These are phyloP conservation scores for Pocota personata DNA, from an alignment of 2,888 invertebrate genomes.

Conservation along the genomic window DNA sequence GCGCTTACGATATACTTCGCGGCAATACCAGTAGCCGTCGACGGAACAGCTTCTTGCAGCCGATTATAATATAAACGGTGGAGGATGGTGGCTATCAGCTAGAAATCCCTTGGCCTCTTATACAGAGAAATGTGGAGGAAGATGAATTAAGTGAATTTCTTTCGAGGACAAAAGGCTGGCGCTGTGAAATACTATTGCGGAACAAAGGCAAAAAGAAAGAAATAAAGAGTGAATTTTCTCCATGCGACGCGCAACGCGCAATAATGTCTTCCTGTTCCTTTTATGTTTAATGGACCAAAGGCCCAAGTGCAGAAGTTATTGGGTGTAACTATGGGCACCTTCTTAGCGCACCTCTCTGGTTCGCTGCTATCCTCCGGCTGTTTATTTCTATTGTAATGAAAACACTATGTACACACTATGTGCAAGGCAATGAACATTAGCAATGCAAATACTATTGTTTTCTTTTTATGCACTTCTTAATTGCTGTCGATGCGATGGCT, in stretches of 20 bases:
- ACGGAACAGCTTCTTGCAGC: conserved; percentile 38
- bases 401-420: conserved; percentile 35
- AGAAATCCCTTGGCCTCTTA: conserved; percentile 20
- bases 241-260: conserved; percentile 44
- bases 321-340: conserved; percentile 71
- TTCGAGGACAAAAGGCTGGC: conserved; percentile 36
- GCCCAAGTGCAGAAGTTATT: conserved; percentile 74
- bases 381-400: conserved; percentile 45
- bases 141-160: conserved; percentile 73
- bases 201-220: conserved; percentile 31
- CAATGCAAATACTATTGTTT: conserved; percentile 60
- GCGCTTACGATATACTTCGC: conserved; percentile 67
- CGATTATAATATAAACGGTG: conserved; percentile 67
- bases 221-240: conserved; percentile 45
- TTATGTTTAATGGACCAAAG: conserved; percentile 72
- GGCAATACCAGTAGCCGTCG: conserved; percentile 68
- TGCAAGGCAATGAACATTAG: conserved; percentile 63
- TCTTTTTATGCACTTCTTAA: conserved; percentile 65
- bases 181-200: conserved; percentile 52
- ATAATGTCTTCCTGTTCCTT: conserved; percentile 73
- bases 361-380: conserved; percentile 34
- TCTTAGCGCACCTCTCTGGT: conserved; percentile 67
- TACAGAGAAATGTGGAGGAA: conserved; percentile 47
- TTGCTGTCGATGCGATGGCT: conserved; percentile 63
- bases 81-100: conserved; percentile 52